Conservation (phyloP, 2,888 invertebrate species). For the Philaethria dido region DNA sequence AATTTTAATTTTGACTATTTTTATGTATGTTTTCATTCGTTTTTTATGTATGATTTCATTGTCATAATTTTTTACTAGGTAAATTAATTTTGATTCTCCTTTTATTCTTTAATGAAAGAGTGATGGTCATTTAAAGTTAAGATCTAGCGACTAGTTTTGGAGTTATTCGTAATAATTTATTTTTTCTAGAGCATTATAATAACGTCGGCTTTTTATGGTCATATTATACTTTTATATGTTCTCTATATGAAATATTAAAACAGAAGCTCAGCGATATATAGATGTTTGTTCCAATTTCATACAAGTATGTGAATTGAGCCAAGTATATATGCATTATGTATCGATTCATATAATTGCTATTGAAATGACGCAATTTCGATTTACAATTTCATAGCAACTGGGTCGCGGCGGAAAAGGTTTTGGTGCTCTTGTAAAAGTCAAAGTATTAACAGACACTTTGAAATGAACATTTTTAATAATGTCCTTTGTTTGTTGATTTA, state of each 20-base stretch:
- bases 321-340: slow-evolving; percentile 38
- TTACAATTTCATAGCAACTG: slow-evolving; percentile 40
- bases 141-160: too few species aligned
- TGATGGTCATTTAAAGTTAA: too few species aligned
- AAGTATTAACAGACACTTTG: slow-evolving; percentile 8
- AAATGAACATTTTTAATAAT: background rate
- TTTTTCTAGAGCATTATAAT: too few species aligned
- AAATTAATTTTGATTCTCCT: too few species aligned
- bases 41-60: too few species aligned
- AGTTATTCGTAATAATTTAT: too few species aligned
- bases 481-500: too few species aligned
- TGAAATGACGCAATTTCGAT: slow-evolving; percentile 40
- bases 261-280: slow-evolving; percentile 18
- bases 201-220: too few species aligned
- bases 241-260: background rate
- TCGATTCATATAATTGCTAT: slow-evolving; percentile 37
- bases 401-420: slow-evolving; percentile 38
- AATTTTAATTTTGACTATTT: too few species aligned
- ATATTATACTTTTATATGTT: background rate
- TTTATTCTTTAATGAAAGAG: too few species aligned
- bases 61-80: too few species aligned
- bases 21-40: too few species aligned
- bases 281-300: slow-evolving; percentile 32
- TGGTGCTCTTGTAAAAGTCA: slow-evolving; percentile 28
- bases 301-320: slow-evolving; percentile 27